phyloP scores from a whole-genome alignment of 2,113 vertebrate species.

The Hemiscyllium ocellatum region DNA sequence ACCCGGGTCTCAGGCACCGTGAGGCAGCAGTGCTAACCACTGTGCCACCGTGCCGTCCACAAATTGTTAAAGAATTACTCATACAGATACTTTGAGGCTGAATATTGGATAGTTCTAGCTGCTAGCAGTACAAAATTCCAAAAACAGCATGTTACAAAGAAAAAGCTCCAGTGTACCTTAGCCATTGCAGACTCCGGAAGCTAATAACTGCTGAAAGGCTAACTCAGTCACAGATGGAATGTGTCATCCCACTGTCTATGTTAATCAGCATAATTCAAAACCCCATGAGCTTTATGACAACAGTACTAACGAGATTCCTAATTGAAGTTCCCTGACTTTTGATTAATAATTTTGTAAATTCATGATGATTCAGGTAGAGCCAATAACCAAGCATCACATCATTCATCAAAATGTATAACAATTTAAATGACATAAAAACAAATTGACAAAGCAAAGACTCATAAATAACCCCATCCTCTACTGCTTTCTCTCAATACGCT shows the following conservation, averaged over 20 bases:
- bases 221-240: constrained; percentile 23
- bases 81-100: not conserved
- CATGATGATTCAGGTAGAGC: constrained; percentile 14
- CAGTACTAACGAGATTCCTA: not conserved
- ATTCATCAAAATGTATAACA: not conserved
- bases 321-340: not conserved
- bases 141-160: not conserved
- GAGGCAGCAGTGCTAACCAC: too few species aligned
- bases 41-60: too few species aligned
- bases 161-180: not conserved
- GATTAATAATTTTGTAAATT: constrained; percentile 3
- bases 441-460: constrained; percentile 7
- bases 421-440: not conserved
- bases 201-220: constrained; percentile 11
- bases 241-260: not conserved
- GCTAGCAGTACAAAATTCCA: not conserved
- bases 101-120: not conserved
- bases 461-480: not conserved
- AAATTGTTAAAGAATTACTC: not conserved
- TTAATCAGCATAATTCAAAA: not conserved
- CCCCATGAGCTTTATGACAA: not conserved
- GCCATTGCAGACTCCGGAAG: not conserved
- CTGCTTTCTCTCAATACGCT: not conserved
- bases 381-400: not conserved
- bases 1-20: too few species aligned